Evolutionary conservation across 2,113 vertebrate genomes (phyloP), one percentile per base, ranked within the genome.

Genomic region (Mola mola): DNA sequence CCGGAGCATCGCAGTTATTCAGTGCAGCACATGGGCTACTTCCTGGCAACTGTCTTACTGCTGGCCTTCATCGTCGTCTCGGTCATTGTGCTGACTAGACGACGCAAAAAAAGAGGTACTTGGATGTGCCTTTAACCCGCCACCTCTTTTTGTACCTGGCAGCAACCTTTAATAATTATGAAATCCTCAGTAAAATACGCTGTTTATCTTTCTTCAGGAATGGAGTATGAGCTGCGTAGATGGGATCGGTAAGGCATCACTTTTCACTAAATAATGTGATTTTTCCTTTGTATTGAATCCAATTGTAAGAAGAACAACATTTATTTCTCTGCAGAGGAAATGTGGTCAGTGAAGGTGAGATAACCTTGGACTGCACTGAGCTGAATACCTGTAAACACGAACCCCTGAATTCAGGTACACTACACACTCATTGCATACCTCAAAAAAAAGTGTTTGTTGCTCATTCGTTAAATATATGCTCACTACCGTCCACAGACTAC

Each of bases 11-110:
- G 91, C 2, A 44, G 92, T 26, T 94, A 96, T 59, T 95, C 96
- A 21, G 88, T 96, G 85, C 95, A 98, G 82, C 96, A 97, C 85
- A 78, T 96, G 82, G 95, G 95, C 51, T 98, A 97, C 61, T 82
- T 98, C 86, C 88, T 99, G 92, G 94, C 94, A 1, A 94, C 93
- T 0, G 90, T 97, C 63, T 67, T 98, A 20, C 92, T 98, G 51
- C 93, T 98, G 74, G 63, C 94, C 1, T 59, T 98, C 17, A 78
- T 98, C 42, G 89, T 95, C 16, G 85, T 94, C 52, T 81, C 91
- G 0, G 88, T 93, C 3, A 61, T 94, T 9, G 78, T 96, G 24
- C 51, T 94, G 71, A 94, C 94, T 1, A 92, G 93, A n/a, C 82
- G 82, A 64, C 93, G 85, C 72, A 93, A 90, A 58, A 93, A 91